Evolutionary conservation across 23 tunicate species (phyloP).

Genomic region (Halocynthia roretzi): DNA sequence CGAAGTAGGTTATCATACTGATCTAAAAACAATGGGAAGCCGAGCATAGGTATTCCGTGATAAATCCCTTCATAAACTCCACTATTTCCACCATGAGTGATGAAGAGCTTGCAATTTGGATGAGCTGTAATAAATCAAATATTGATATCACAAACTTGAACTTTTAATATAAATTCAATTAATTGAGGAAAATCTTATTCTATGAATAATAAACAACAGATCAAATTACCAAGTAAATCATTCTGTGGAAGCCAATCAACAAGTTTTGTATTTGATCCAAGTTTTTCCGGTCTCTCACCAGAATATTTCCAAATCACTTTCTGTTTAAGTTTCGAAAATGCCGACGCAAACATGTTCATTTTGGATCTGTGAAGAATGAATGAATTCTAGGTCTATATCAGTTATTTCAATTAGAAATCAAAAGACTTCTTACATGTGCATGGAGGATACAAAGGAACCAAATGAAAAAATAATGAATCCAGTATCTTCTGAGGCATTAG

Average conservation of each 20-base stretch:
- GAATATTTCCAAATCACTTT: constrained; percentile 23
- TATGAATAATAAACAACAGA: neutral
- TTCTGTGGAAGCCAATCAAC: constrained; percentile 29
- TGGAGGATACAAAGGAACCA: no score
- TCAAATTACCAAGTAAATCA: constrained; percentile 16
- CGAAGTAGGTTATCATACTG: constrained; percentile 28
- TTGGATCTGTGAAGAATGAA: constrained; percentile 2
- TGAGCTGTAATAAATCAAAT: constrained; percentile 1
- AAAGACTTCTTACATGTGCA: no score
- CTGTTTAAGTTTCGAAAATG: constrained; percentile 16
- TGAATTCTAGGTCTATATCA: no score
- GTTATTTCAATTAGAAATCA: no score
- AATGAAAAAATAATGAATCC: no score
- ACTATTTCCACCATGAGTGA: constrained; percentile 31
- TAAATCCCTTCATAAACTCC: constrained; percentile 24
- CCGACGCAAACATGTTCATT: constrained; percentile 17
- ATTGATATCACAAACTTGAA: neutral
- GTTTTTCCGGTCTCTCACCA: constrained; percentile 19
- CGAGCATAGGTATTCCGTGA: constrained; percentile 22
- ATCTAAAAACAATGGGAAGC: constrained; percentile 11
- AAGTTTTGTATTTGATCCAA: constrained; percentile 21
- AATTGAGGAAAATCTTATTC: no score
- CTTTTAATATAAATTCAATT: no score
- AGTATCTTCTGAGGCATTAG: no score
- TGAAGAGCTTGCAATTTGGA: constrained; percentile 21